Percentiles rank a stretch among this genome's conserved stretches.
Evolutionary conservation across 2,113 vertebrate species (phyloP).

Genomic region (Rhinichthys klamathensis): DNA sequence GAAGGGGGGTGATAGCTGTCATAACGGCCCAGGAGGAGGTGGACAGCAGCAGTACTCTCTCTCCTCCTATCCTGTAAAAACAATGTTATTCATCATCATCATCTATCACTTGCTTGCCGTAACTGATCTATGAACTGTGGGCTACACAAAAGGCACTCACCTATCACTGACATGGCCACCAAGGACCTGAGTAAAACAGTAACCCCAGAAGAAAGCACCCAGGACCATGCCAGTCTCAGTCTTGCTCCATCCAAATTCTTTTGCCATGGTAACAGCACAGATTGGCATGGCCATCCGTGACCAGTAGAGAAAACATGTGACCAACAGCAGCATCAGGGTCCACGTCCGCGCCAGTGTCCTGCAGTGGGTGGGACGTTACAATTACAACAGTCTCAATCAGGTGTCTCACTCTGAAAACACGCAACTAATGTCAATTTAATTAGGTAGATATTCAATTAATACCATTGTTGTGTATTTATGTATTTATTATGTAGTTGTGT

Average conservation of each 20-base stretch:
- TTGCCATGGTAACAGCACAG: constrained; percentile 80
- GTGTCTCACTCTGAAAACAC: background rate
- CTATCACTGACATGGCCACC: constrained; percentile 88
- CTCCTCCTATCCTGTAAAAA: constrained; percentile 83
- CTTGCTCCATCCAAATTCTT: constrained; percentile 86
- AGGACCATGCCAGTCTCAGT: constrained; percentile 84
- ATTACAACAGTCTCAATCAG: background rate
- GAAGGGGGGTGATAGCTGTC: constrained; percentile 77
- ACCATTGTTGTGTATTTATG: too few relatives aligned
- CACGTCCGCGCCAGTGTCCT: constrained; percentile 79
- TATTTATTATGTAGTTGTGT: too few relatives aligned
- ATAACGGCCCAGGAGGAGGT: constrained; percentile 81
- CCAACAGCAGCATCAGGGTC: constrained; percentile 80
- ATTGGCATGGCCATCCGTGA: constrained; percentile 84
- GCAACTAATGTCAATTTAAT: background rate
- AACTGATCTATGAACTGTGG: background rate
- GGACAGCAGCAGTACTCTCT: constrained; percentile 85
- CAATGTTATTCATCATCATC: background rate
- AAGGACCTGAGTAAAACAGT: constrained; percentile 88
- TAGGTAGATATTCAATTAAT: background rate
- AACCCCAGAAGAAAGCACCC: constrained; percentile 95
- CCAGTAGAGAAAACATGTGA: constrained; percentile 88
- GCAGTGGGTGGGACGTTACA: background rate
- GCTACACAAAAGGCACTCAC: constrained; percentile 59
- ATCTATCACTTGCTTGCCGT: background rate